Evolutionary conservation across 2,797 vertebrate genomes (phyloP).

Genomic region (Pitangus sulphuratus): DNA sequence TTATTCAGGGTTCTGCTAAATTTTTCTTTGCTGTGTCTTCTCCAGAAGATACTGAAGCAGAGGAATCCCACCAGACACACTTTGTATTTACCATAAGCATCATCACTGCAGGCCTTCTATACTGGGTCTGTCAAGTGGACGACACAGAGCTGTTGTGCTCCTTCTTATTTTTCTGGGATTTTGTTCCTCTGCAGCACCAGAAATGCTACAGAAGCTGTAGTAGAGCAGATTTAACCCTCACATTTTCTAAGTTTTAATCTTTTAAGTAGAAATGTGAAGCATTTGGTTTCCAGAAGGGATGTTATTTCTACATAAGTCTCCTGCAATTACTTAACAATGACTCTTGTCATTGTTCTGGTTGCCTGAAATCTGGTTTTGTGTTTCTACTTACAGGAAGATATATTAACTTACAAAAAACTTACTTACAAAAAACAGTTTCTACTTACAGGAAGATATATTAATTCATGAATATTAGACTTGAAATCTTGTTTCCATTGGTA

Average conservation of each 20-base stretch:
- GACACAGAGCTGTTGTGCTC: not conserved
- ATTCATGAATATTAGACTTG: not conserved
- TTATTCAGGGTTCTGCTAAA: not conserved
- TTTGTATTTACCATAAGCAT: rapidly evolving
- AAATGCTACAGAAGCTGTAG: not conserved
- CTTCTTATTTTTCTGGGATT: not conserved
- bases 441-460: not conserved
- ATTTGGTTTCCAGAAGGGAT: not conserved
- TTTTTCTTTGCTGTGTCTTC: not conserved
- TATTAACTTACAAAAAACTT: not conserved
- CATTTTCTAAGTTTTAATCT: not conserved
- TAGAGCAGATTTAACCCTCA: not conserved
- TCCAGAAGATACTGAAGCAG: not conserved
- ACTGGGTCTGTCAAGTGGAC: not conserved
- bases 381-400: not conserved
- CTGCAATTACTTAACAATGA: not conserved
- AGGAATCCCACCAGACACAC: not conserved
- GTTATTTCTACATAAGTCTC: not conserved
- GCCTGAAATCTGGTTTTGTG: not conserved
- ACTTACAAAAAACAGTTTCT: not conserved
- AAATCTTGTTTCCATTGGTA: not conserved
- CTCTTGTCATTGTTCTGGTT: not conserved
- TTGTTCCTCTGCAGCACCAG: not conserved
- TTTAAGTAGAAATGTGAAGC: not conserved
- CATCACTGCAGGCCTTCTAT: not conserved